phyloP scores from a whole-genome alignment of 1,140 invertebrate genomes.

The Trichonephila inaurata region DNA sequence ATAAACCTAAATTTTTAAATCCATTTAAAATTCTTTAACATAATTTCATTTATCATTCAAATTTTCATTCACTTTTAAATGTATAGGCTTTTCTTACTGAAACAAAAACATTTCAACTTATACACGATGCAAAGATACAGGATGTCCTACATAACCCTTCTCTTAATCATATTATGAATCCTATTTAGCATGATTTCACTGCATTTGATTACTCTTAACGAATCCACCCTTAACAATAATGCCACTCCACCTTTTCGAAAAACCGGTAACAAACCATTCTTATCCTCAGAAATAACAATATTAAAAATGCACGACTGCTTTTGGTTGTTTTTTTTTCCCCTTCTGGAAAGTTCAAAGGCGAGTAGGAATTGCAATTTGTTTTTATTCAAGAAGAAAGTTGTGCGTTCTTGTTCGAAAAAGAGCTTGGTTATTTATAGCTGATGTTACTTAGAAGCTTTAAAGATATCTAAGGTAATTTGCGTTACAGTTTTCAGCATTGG shows the following conservation, averaged over 20 bases:
- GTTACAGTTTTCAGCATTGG: too few relatives aligned
- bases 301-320: neutral
- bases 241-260: neutral
- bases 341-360: neutral
- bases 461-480: too few relatives aligned
- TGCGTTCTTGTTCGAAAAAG: neutral
- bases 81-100: neutral
- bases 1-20: too few relatives aligned
- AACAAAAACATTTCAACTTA: neutral
- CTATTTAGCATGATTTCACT: neutral
- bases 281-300: neutral
- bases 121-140: neutral
- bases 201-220: neutral
- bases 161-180: neutral
- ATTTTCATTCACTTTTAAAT: conserved; percentile 15
- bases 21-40: neutral
- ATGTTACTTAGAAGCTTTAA: too few relatives aligned
- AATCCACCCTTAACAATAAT: conserved; percentile 1
- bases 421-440: neutral
- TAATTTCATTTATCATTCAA: neutral
- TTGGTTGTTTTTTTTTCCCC: neutral
- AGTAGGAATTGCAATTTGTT: neutral
- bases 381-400: neutral
- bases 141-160: neutral
- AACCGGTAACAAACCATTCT: neutral